Evolutionary conservation across 1,140 invertebrate species (phyloP).

Genomic region (Bombus difficillimus): DNA sequence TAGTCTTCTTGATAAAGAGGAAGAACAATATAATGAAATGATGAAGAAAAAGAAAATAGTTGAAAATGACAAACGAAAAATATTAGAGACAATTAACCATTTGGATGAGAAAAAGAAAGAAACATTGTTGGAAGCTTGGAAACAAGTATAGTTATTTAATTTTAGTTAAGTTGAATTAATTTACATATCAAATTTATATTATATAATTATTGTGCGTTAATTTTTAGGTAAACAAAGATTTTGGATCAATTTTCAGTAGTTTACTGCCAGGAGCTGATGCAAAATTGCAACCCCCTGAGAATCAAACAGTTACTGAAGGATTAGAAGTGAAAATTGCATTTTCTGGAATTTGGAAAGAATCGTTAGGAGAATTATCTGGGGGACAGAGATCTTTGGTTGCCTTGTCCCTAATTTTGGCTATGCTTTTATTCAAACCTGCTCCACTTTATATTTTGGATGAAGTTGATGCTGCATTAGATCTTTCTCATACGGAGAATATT

Average conservation of each 20-base stretch:
- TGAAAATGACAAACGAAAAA: conserved; percentile 92
- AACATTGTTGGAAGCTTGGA: conserved; percentile 91
- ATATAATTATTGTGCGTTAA: conserved; percentile 17
- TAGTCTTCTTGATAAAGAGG: conserved; percentile 92
- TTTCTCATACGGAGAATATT: conserved; percentile 99
- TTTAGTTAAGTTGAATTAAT: neutral
- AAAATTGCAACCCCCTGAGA: conserved; percentile 90
- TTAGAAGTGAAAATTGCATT: conserved; percentile 97
- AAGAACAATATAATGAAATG: conserved; percentile 92
- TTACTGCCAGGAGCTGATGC: conserved; percentile 95
- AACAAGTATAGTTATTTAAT: conserved; percentile 84
- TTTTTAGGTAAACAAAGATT: conserved; percentile 90
- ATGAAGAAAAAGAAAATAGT: conserved; percentile 92
- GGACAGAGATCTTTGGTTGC: conserved; percentile 98
- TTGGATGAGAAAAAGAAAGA: conserved; percentile 95
- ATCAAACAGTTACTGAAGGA: conserved; percentile 90
- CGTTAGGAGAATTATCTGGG: conserved; percentile 96
- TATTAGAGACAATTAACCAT: conserved; percentile 92
- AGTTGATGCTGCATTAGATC: conserved; percentile 98
- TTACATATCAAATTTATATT: conserved; percentile 25
- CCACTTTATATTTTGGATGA: conserved; percentile 99
- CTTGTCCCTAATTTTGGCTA: conserved; percentile 96
- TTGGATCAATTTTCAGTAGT: conserved; percentile 97
- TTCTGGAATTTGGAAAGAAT: conserved; percentile 98
- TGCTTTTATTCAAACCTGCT: conserved; percentile 98